A percentile compares a stretch with the other conserved stretches of the same genome.
phyloP scores from a whole-genome alignment of 2,888 invertebrate species.

The Yponomeuta evonymella region DNA sequence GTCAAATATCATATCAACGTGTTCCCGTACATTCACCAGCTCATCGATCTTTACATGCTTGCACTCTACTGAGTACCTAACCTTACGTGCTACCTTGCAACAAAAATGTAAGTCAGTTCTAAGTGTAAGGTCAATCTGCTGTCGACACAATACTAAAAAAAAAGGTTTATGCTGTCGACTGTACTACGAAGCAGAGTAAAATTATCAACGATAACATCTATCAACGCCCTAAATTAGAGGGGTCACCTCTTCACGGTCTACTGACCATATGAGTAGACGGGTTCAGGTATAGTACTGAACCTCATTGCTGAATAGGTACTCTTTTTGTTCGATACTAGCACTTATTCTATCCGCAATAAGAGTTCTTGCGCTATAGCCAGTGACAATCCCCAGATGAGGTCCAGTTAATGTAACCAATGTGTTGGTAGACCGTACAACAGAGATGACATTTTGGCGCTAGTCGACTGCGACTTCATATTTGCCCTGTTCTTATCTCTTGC shows the following conservation, averaged over 20 bases:
- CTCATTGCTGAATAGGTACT: too few species aligned
- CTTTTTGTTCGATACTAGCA: constrained; percentile 24
- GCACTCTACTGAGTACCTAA: neutral
- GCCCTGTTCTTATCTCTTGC: too few species aligned
- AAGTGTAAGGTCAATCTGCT: neutral
- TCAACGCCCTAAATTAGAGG: neutral
- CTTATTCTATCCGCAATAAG: too few species aligned
- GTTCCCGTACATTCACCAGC: neutral
- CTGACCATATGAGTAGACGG: constrained; percentile 24
- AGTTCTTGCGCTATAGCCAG: too few species aligned
- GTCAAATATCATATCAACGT: neutral
- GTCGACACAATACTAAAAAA: neutral
- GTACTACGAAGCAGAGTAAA: too few species aligned
- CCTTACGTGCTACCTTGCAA: neutral
- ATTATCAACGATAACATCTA: neutral
- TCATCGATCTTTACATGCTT: neutral
- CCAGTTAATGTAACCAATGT: too few species aligned
- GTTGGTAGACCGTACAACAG: too few species aligned
- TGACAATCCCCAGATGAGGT: too few species aligned
- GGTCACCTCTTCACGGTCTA: constrained; percentile 34
- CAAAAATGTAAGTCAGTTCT: neutral
- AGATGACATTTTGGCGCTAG: too few species aligned
- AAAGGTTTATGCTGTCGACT: too few species aligned
- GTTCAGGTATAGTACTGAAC: too few species aligned
- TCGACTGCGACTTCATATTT: too few species aligned